Base-by-base conservation (phyloP, 1,140 invertebrate species). In the Ylistrum balloti region DNA sequence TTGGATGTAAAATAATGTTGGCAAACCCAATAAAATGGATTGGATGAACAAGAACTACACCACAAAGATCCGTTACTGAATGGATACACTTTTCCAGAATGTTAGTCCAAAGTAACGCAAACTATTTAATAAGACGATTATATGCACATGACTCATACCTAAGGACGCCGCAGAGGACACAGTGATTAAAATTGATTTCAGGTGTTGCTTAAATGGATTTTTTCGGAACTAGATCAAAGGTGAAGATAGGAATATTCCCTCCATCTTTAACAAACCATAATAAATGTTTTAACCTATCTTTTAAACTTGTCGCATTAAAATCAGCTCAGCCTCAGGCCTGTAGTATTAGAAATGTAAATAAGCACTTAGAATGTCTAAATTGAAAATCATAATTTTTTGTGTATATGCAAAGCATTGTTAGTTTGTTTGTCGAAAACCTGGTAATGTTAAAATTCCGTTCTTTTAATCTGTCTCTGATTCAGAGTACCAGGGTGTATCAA, bases 281-380 rank as follows among this genome's bases (percentile, higher is more conserved):
- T 74, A 28, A 74, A 74, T 74, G 28, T 74, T 74, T 74, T 74
- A 74, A 74, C 56, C 56, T 11, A 74, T 74, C 56, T 74, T 74
- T n/a, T 28, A 74, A 74, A 74, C 56, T 17, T 28, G 56, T 17
- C 56, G 56, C 56, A 74, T 74, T 28, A 74, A 74, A 74, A 74
- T 74, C 0, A 74, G n/a, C 56, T 28, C 17, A 28, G 56, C 56
- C 56, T 28, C 56, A 17, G n/a, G 56, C 56, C 22, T 28, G 28
- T 9, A 74, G 56, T 74, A 74, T 74, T 74, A 74, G 56, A 74
- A 28, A 74, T 74, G 56, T 74, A 74, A 74, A 74, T 74, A 9
- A 74, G 56, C 56, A 74, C 56, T 74, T 74, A 74, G 20, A 74
- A 28, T n/a, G 56, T 74, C 56, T 74, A 5, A 74, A 74, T n/a